Conservation (phyloP, 2,888 invertebrate species). For the Emesis castigata region DNA sequence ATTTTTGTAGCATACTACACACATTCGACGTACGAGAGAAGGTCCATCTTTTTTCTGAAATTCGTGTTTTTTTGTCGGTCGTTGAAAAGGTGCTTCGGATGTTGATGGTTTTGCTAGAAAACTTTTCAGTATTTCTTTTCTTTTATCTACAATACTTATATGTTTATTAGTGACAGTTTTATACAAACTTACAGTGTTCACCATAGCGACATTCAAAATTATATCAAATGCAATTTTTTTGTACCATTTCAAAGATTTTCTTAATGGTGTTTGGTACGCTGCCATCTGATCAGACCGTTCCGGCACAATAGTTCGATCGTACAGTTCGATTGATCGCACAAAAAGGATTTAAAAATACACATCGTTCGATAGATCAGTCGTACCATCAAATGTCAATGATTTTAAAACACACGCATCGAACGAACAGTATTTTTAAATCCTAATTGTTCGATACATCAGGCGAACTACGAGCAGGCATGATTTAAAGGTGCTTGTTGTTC, state of each 20-base stretch:
- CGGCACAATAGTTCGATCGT: too few species aligned
- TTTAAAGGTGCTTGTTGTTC: background rate
- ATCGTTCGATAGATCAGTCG: background rate
- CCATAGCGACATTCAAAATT: background rate
- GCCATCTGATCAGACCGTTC: background rate
- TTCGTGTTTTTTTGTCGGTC: constrained; percentile 38
- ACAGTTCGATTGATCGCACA: too few species aligned
- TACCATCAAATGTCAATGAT: background rate
- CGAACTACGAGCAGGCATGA: background rate
- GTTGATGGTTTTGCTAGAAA: constrained; percentile 31
- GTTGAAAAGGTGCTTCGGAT: constrained; percentile 30
- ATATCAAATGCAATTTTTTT: background rate
- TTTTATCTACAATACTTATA: too few species aligned
- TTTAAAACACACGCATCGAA: background rate
- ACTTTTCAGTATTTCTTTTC: background rate
- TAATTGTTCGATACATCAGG: background rate
- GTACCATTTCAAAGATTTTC: background rate
- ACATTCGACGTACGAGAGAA: constrained; percentile 47
- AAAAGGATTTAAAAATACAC: too few species aligned
- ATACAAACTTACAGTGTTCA: background rate
- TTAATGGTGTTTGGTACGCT: background rate
- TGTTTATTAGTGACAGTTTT: too few species aligned
- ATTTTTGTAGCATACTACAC: constrained; percentile 60
- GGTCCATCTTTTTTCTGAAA: constrained; percentile 38
- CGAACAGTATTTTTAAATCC: background rate